phyloP scores from a whole-genome alignment of 1,140 invertebrate species.

The Drosophila tsacasi region DNA sequence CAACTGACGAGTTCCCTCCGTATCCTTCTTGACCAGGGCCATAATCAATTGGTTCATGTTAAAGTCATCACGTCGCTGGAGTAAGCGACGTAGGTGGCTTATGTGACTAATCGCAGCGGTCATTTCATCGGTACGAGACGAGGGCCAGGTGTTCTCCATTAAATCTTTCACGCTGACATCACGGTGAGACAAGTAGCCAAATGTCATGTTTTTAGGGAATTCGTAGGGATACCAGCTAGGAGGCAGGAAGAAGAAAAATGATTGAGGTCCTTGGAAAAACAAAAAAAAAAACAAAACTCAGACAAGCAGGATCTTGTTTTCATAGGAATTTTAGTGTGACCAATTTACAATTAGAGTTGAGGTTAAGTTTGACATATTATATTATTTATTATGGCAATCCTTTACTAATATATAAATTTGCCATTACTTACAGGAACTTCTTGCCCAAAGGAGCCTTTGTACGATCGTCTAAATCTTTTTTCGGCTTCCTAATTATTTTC shows the following conservation, averaged over 20 bases:
- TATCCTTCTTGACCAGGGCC: slow-evolving; percentile 55
- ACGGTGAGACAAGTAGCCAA: slow-evolving; percentile 18
- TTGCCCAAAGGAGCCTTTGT: slow-evolving; percentile 54
- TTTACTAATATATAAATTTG: neutral
- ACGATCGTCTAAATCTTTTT: slow-evolving; percentile 66
- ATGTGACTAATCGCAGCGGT: slow-evolving; percentile 55
- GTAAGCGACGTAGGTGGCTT: slow-evolving; percentile 52
- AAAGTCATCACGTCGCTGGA: slow-evolving; percentile 45
- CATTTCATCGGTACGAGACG: slow-evolving; percentile 24
- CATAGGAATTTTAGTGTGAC: neutral
- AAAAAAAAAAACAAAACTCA: neutral
- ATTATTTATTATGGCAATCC: no score
- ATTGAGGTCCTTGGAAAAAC: neutral
- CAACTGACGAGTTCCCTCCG: slow-evolving; percentile 40
- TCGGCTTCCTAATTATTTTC: slow-evolving; percentile 61
- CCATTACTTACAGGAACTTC: slow-evolving; percentile 40
- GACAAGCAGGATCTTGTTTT: neutral
- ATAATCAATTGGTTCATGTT: slow-evolving; percentile 65
- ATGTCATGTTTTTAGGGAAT: slow-evolving; percentile 45
- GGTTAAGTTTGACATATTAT: no score
- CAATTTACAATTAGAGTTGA: no score
- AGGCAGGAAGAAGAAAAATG: no score
- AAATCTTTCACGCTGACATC: slow-evolving; percentile 35
- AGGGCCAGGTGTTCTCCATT: slow-evolving; percentile 60
- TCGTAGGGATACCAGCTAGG: slow-evolving; percentile 47